Evolutionary conservation across 1,140 invertebrate species (phyloP).

Genomic region (Theocolax elegans): DNA sequence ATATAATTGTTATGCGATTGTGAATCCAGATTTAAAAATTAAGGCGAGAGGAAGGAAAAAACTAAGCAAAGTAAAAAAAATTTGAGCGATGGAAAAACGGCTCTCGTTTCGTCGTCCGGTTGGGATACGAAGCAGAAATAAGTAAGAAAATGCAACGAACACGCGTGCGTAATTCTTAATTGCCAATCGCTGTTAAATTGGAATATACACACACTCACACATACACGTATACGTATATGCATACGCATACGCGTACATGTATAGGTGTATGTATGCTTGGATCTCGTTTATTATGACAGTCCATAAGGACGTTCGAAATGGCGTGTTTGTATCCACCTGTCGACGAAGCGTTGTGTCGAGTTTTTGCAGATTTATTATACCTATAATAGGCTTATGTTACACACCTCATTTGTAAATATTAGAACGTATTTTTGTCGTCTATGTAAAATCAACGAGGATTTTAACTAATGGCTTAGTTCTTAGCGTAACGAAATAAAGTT

Average conservation of each 20-base stretch:
- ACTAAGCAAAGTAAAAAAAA: conserved; percentile 31
- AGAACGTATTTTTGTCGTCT: conserved; percentile 65
- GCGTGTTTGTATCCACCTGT: conserved; percentile 37
- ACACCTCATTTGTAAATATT: conserved; percentile 67
- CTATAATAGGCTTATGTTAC: conserved; percentile 63
- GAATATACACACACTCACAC: too few relatives aligned
- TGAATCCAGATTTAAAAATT: conserved; percentile 41
- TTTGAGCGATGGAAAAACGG: conserved; percentile 36
- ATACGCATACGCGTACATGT: too few relatives aligned
- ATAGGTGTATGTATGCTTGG: too few relatives aligned
- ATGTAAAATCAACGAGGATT: conserved; percentile 62
- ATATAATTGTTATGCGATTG: conserved; percentile 46
- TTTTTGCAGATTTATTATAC: conserved; percentile 46
- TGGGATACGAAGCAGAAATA: conserved; percentile 36
- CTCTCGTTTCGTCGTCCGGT: conserved; percentile 41
- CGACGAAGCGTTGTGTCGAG: conserved; percentile 42
- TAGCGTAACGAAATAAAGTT: conserved; percentile 57
- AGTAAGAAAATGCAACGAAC: too few relatives aligned
- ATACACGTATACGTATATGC: too few relatives aligned
- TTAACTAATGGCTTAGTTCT: conserved; percentile 61
- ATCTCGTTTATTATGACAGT: too few relatives aligned
- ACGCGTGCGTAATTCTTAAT: too few relatives aligned
- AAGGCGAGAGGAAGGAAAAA: conserved; percentile 15
- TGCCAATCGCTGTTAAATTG: too few relatives aligned
- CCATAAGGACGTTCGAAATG: too few relatives aligned